A percentile compares a stretch with the other conserved stretches of the same genome.
Conservation (phyloP, 2,113 vertebrate species). For the Myotis lucifugus region DNA sequence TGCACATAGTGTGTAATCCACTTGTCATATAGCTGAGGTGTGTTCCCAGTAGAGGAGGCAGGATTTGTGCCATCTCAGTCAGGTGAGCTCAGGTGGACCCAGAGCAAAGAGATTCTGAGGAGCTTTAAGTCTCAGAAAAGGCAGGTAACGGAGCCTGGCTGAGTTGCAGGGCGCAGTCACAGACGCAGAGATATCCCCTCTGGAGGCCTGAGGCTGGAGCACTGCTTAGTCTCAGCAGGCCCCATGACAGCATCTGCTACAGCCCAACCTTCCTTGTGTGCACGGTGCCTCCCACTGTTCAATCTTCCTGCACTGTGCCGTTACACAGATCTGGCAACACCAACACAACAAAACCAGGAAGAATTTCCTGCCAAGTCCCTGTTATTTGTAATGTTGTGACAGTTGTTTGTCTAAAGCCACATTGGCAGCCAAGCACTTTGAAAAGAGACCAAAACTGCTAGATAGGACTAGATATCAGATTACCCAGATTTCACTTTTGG, state of each 20-base stretch:
- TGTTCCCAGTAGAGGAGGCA: neutral
- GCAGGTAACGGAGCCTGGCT: neutral
- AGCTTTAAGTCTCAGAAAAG: neutral
- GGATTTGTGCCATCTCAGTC: neutral
- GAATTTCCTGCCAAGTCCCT: constrained; percentile 13
- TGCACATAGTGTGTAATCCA: neutral
- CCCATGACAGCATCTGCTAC: neutral
- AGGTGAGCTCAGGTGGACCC: neutral
- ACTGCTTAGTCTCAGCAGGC: neutral
- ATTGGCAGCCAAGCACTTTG: neutral
- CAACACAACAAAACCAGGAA: constrained; percentile 35
- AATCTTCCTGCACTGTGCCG: neutral
- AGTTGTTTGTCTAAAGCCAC: constrained; percentile 32
- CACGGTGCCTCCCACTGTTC: neutral
- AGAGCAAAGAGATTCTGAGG: neutral
- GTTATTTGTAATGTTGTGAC: constrained; percentile 33
- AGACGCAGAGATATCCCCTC: neutral
- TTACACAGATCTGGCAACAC: neutral
- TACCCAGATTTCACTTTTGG: neutral
- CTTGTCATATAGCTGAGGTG: neutral
- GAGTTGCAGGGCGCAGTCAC: neutral
- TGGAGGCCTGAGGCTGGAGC: neutral
- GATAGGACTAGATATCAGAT: neutral
- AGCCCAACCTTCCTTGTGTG: neutral
- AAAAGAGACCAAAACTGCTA: constrained; percentile 38